Conservation (phyloP, 2,888 invertebrate species). For the Platerodrilus igneus region DNA sequence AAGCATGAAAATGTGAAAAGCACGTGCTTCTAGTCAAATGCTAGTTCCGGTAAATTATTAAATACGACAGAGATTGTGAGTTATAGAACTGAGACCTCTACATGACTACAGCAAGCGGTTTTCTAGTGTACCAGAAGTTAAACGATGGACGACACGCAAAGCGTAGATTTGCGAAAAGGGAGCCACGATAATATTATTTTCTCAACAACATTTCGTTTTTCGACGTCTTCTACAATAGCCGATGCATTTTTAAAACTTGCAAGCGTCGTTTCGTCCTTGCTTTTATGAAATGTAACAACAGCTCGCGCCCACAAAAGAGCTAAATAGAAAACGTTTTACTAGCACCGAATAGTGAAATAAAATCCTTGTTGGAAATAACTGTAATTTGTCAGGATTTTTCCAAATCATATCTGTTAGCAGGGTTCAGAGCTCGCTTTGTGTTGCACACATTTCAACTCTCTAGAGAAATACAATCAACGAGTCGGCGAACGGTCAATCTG, state of each 20-base stretch:
- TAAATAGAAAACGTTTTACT: too few species aligned
- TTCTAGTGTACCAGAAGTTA: constrained; percentile 29
- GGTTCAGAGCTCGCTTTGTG: constrained; percentile 32
- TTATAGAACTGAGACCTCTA: constrained; percentile 40
- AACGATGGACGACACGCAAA: constrained; percentile 30
- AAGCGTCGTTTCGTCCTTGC: too few species aligned
- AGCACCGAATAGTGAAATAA: too few species aligned
- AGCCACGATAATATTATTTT: too few species aligned
- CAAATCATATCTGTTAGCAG: constrained; percentile 35
- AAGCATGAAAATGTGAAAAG: constrained; percentile 17
- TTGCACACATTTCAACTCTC: constrained; percentile 31
- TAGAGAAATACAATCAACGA: constrained; percentile 45
- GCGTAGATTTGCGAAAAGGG: constrained; percentile 19
- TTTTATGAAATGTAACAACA: too few species aligned
- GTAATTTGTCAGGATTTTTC: constrained; percentile 35
- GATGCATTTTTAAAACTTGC: too few species aligned
- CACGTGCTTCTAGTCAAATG: constrained; percentile 20
- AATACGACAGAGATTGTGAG: constrained; percentile 44
- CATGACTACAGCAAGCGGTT: constrained; percentile 40
- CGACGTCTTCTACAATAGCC: too few species aligned
- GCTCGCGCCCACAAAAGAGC: too few species aligned
- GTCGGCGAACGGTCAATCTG: constrained; percentile 37
- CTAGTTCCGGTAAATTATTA: constrained; percentile 37
- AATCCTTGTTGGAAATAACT: constrained; percentile 22
- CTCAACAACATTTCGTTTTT: too few species aligned